Evolutionary conservation across 92 coral and sea anemone species (phyloP), one percentile per base, ranked within the genome.

Genomic region (Muricea muricata): DNA sequence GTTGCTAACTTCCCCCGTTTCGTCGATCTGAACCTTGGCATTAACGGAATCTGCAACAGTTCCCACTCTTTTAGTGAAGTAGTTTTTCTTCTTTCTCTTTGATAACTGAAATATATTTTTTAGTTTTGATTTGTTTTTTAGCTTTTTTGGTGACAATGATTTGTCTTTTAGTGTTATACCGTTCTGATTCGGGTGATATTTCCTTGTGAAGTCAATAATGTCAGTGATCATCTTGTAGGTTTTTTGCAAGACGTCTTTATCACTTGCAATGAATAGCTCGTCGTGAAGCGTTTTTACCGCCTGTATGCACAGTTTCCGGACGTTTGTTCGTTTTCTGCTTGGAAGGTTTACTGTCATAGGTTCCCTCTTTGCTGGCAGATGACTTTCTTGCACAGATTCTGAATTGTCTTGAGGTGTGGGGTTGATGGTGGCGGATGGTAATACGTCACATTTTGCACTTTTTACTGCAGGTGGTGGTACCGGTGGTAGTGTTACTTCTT

Each of bases 111-210:
- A n/a, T n/a, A n/a, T n/a, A n/a, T n/a, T n/a, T n/a, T n/a, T n/a
- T n/a, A n/a, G n/a, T n/a, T n/a, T n/a, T n/a, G n/a, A n/a, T n/a
- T n/a, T n/a, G n/a, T n/a, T n/a, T n/a, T n/a, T n/a, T n/a, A n/a
- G n/a, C 3, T 18, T 47, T 57, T 33, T 72, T 24, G 78, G 78
- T 42, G 78, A 72, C 55, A 72, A 14, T n/a, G 56, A 39, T 40
- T 72, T 72, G 24, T 72, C 78, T 26, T 72, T 72, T 4, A 72
- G 46, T 9, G 78, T 6, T 9, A 72, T 72, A 2, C 78, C 78
- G 25, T 72, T 72, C 34, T 72, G 57, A 6, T 34, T 17, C n/a
- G 29, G 25, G 31, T 45, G 54, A 20, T 26, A 33, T 17, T 1
- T 40, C 42, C n/a, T 72, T 39, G 26, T 20, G 13, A 3, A 72